These are phyloP conservation scores for Alosa sapidissima DNA, from an alignment of 2,797 vertebrate genomes.

Conservation along the genomic window DNA sequence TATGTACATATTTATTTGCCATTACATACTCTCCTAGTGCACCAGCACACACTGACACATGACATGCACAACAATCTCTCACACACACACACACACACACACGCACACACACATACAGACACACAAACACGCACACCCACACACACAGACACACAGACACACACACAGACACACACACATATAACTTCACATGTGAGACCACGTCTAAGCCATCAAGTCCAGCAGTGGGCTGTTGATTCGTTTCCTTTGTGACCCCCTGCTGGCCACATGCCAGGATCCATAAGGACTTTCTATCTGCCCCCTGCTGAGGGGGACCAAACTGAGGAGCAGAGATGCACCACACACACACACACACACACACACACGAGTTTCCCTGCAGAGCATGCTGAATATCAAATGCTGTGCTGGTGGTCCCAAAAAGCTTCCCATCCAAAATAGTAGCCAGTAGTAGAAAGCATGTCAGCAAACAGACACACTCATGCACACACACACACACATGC, in stretches of 20 bases:
- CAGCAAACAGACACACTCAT: background rate
- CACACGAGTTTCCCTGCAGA: conserved; percentile 2
- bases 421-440: background rate
- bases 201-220: background rate
- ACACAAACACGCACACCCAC: background rate
- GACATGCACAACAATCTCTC: no score
- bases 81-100: background rate
- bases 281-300: conserved; percentile 77
- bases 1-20: background rate
- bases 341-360: background rate
- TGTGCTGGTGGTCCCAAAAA: background rate
- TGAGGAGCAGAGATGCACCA: conserved; percentile 46
- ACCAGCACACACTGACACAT: background rate
- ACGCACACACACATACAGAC: background rate
- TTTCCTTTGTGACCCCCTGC: conserved; percentile 74
- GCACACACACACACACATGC: conserved; percentile 8
- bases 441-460: no score
- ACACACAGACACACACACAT: conserved; percentile 9
- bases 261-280: conserved; percentile 74
- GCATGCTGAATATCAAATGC: background rate
- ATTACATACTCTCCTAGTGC: no score
- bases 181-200: background rate
- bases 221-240: conserved; percentile 46
- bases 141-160: conserved; percentile 17
- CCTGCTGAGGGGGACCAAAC: conserved; percentile 46